Evolutionary conservation across 2,113 vertebrate species (phyloP).

Genomic region (Podilymbus podiceps): DNA sequence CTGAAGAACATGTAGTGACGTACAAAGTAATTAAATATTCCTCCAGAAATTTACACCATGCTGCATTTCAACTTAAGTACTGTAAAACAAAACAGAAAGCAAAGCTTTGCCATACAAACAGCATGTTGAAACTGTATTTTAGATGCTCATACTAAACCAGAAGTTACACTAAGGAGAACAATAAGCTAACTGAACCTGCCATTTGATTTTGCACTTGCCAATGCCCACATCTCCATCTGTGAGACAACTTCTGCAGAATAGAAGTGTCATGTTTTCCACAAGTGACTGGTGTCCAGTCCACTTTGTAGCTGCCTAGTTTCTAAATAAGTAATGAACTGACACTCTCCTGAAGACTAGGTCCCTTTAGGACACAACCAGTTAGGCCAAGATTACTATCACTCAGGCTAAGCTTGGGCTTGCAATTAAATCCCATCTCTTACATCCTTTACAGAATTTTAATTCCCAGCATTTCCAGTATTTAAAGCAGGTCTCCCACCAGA

Average conservation of each 20-base stretch:
- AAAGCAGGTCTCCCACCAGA: background rate
- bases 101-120: background rate
- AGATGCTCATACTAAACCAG: background rate
- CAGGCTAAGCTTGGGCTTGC: background rate
- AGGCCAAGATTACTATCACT: background rate
- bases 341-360: background rate
- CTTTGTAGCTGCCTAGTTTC: background rate
- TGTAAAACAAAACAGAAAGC: background rate
- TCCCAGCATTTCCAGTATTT: background rate
- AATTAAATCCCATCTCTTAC: background rate
- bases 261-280: background rate
- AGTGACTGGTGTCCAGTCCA: background rate
- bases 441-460: background rate
- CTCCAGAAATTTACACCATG: background rate
- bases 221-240: background rate
- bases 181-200: background rate
- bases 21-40: background rate
- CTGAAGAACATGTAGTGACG: background rate
- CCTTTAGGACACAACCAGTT: background rate
- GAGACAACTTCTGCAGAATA: background rate
- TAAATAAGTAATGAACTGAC: background rate
- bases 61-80: background rate
- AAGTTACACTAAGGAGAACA: background rate
- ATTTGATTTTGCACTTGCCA: background rate
- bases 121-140: background rate